Evolutionary conservation across 2,888 invertebrate species (phyloP), one percentile per base, ranked within the genome.

Genomic region (Lochmaea capreae): DNA sequence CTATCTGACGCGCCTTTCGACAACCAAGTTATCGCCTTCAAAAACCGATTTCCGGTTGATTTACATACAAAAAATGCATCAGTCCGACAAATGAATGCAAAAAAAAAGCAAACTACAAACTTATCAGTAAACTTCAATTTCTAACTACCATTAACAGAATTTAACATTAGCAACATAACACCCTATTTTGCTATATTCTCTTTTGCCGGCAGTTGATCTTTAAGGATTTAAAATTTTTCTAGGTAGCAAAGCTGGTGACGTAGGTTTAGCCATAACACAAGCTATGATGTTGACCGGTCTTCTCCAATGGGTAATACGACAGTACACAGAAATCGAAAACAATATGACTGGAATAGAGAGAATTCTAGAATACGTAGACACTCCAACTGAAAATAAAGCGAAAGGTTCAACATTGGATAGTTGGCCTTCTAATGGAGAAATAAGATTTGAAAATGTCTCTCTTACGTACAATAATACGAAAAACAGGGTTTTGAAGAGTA

Each of bases 291-390:
- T 87, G 69, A 85, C 83, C 0, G 87, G 87, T 57, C 91, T 93
- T 90, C 91, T 93, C 84, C 93, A 93, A 84, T 98, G 97, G 96
- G 96, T 96, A 18, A 95, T 97, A 92, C 77, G 86, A 26, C 87
- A 87, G 76, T 85, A 85, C 79, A 85, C 84, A 10, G 87, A 87
- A 77, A 75, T 87, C 68, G 87, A 87, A 85, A 96, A 95, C 83
- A 94, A 93, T 80, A 95, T 96, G 95, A 96, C 95, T 4, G 93
- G 95, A 12, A 97, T 98, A 0, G 98, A 98, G 87, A 91, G 97
- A 86, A 90, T 94, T 16, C 79, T 95, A 6, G 96, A 97, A 83
- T 97, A 97, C 84, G 91, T 92, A 0, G 90, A 92, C 49, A 85
- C 96, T 6, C 90, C 92, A 2, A 80, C 90, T 0, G 94, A 94